Base-by-base conservation (phyloP, 2,113 vertebrate genomes). In the Zapornia atra region DNA sequence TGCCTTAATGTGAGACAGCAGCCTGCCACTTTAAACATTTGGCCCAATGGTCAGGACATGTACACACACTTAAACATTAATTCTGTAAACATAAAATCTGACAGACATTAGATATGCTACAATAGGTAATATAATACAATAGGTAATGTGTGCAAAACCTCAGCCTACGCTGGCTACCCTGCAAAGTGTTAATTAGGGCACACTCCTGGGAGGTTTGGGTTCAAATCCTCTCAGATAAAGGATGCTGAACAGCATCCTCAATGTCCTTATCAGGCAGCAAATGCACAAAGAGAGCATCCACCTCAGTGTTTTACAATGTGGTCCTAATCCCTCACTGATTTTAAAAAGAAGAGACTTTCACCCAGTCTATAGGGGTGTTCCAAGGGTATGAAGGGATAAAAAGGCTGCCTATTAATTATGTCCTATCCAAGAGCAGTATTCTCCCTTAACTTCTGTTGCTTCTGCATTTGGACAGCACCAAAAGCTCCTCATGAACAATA, bases 221-320 rank as follows among this genome's bases (percentile, higher is more conserved):
- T 82, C 73, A 91, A 89, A 89, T 76, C 83, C 44, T 78, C 80
- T 54, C 64, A 81, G 80, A 92, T 90, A 71, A 88, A 92, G 36
- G 70, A 61, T 69, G 57, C 69, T 94, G 65, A 84, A 60, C 42
- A 79, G 83, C 60, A 60, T 82, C 64, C 51, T 64, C 48, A 87
- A 20, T 14, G 42, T 79, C 70, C 81, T 91, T 91, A 87, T 82
- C 86, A 95, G 42, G 7, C 69, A 76, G 56, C 25, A 42, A 60
- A 72, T 33, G 29, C 20, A 53, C 48, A 61, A 57, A 91, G 51
- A 75, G 33, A 71, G 72, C 69, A 91, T 48, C 48, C 38, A 75
- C 0, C 0, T 8, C 61, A 44, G 20, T 61, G 61, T 68, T 82
- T 60, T 48, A 44, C 56, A 46, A 18, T 44, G 56, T 9, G 68